Evolutionary conservation across 2,888 invertebrate species (phyloP).

Genomic region (Torymus tubicola): DNA sequence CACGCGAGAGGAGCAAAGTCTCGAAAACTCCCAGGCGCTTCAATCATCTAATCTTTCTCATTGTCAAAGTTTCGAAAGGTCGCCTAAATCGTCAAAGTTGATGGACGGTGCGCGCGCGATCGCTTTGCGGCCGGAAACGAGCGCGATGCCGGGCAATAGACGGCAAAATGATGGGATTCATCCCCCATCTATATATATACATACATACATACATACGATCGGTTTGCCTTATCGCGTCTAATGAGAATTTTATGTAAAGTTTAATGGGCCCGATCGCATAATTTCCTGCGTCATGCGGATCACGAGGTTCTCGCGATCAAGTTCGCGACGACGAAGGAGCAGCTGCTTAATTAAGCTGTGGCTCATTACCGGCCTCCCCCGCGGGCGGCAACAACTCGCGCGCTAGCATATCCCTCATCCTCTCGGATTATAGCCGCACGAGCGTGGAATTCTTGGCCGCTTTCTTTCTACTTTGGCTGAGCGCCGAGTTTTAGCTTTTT

Average conservation of each 20-base stretch:
- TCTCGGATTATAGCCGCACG: slow-evolving; percentile 34
- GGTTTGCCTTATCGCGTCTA: too few species aligned
- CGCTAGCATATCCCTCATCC: slow-evolving; percentile 19
- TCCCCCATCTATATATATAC: too few species aligned
- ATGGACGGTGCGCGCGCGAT: not conserved
- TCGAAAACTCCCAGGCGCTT: too few species aligned
- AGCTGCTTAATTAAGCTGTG: slow-evolving; percentile 44
- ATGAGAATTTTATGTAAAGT: slow-evolving; percentile 11
- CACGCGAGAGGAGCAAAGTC: too few species aligned
- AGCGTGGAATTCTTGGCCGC: not conserved
- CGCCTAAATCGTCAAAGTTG: too few species aligned
- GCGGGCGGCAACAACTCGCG: not conserved
- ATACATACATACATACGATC: too few species aligned
- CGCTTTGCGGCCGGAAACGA: too few species aligned
- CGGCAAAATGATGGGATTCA: too few species aligned
- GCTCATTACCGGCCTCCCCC: slow-evolving; percentile 34
- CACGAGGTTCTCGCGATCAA: not conserved
- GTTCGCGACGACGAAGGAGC: too few species aligned
- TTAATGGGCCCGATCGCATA: slow-evolving; percentile 31
- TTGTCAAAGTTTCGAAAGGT: too few species aligned
- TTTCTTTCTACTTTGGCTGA: not conserved
- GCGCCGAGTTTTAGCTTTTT: not conserved
- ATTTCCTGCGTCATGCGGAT: not conserved
- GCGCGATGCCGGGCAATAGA: too few species aligned
- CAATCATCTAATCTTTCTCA: too few species aligned